Base-by-base conservation (phyloP, 2,888 invertebrate genomes). In the Tenodera sinensis region DNA sequence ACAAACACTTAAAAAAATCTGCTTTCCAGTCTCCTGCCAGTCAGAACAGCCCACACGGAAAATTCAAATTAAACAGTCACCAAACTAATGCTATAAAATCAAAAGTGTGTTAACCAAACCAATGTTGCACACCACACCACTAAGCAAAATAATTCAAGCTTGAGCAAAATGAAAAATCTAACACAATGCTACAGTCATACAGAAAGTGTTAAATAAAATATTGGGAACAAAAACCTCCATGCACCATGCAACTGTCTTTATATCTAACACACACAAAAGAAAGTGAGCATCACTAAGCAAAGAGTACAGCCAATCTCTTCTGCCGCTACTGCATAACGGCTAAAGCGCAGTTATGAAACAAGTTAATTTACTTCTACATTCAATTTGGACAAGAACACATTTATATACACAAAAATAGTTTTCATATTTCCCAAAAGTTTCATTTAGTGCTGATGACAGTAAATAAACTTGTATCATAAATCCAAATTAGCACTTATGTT, bases 1-100 rank as follows among this genome's bases (percentile, higher is more conserved):
- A 90, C 90, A 90, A 89, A 89, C 90, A 90, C 89, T 89, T 90
- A 87, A 90, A 90, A 34, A 90, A 88, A 85, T 88, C 89, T 89
- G 89, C 88, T 89, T 88, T 88, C 88, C 71, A 88, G 88, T 83
- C 54, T 88, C 89, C 88, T 89, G 89, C 89, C 89, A 89, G 88
- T 89, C 87, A 88, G 84, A 88, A 85, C 89, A 89, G 89, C 89
- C 89, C 89, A 89, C 89, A 89, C 54, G 87, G 87, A 85, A 89
- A 88, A 88, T 71, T 27, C n/a, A 87, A 87, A 88, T 82, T 89
- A 85, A 34, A 89, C 54, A 71, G 25, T 71, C 54, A 71, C 54
- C 54, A 71, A 71, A 71, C 54, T 71, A 71, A 87, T 27, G 42
- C 34, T 71, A 85, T 88, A 83, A 87, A 89, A 86, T 83, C 82